A percentile compares a stretch with the other conserved stretches of the same genome.
These are phyloP conservation scores for Platalea minor DNA, from an alignment of 2,797 vertebrate species.

Conservation along the genomic window DNA sequence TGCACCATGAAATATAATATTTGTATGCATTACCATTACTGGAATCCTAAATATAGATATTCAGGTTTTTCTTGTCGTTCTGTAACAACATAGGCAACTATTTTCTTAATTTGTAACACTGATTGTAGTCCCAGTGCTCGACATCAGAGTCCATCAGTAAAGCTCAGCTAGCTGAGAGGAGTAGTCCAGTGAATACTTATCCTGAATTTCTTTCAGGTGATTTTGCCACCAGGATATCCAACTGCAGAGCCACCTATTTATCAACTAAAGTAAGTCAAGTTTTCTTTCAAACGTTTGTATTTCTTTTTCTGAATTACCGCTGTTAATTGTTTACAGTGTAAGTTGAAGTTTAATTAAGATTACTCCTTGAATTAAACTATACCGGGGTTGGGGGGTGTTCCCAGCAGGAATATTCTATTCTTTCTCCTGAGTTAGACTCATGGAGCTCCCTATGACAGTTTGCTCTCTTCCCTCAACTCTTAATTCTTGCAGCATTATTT, in stretches of 20 bases:
- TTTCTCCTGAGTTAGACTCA: not conserved
- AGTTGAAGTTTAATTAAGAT: not conserved
- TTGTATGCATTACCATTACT: not conserved
- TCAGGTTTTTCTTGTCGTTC: not conserved
- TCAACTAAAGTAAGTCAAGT: conserved; percentile 90
- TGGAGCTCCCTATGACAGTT: not conserved
- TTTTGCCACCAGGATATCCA: conserved; percentile 91
- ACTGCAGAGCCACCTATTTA: conserved; percentile 90
- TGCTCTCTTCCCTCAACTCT: not conserved
- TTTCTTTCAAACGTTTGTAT: not conserved
- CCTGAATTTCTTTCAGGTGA: conserved; percentile 76
- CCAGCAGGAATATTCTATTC: not conserved
- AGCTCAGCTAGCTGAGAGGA: not conserved
- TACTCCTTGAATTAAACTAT: not conserved
- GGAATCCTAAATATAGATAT: not conserved
- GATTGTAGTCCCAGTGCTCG: not conserved
- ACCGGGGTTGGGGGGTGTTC: not conserved
- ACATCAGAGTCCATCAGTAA: not conserved
- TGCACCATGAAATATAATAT: not conserved
- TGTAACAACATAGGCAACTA: not conserved
- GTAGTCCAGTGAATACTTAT: not conserved
- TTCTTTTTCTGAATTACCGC: not conserved
- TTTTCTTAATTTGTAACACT: not conserved
- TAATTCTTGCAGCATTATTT: not conserved
- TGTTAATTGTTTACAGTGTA: not conserved